Evolutionary conservation across 2,888 invertebrate species (phyloP).

Genomic region (Andricus quercusramuli): DNA sequence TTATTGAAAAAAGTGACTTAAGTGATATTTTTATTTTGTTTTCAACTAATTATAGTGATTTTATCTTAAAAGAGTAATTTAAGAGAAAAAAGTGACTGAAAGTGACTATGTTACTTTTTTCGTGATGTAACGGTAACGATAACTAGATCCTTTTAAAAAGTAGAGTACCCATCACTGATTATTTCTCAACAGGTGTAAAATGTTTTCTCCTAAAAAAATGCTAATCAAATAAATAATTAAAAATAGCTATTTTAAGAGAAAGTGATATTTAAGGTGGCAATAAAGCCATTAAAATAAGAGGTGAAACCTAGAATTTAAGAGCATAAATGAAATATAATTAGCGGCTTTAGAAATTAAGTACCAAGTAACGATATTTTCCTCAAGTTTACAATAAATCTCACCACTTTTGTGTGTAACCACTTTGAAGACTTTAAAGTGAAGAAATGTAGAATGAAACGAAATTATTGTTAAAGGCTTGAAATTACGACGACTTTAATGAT

Average conservation of each 20-base stretch:
- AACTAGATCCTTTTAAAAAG: too few relatives aligned
- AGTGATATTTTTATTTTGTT: too few relatives aligned
- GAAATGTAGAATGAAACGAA: background rate
- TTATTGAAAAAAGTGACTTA: too few relatives aligned
- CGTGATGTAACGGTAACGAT: too few relatives aligned
- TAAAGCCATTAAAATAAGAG: background rate
- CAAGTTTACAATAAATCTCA: constrained; percentile 5
- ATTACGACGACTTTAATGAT: constrained; percentile 6
- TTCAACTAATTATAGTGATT: too few relatives aligned
- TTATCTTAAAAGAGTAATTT: too few relatives aligned
- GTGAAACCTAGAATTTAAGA: background rate
- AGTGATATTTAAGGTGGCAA: background rate
- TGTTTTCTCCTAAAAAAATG: too few relatives aligned
- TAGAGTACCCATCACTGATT: too few relatives aligned
- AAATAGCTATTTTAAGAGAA: background rate
- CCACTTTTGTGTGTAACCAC: background rate
- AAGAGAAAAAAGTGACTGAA: too few relatives aligned
- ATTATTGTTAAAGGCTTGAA: constrained; percentile 7
- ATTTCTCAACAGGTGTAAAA: too few relatives aligned
- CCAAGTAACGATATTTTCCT: background rate
- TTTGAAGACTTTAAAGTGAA: background rate
- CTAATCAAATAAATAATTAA: too few relatives aligned
- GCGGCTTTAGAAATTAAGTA: background rate
- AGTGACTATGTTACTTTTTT: too few relatives aligned
- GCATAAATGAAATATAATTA: background rate